Evolutionary conservation across 2,113 vertebrate species (phyloP), one percentile per base, ranked within the genome.

Genomic region (Salvator merianae): DNA sequence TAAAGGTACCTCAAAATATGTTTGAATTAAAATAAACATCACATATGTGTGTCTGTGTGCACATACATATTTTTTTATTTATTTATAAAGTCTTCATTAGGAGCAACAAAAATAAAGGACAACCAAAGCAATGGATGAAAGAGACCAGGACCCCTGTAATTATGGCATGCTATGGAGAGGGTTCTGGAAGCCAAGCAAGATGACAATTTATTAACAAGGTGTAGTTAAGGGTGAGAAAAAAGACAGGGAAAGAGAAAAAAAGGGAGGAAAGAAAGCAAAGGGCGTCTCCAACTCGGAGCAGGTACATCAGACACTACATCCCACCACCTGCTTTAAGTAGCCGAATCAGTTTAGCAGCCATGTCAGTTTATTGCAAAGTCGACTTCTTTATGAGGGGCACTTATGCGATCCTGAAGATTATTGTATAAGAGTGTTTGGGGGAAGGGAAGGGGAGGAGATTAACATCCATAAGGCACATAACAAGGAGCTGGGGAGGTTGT

Each of bases 381-480:
- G 93, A 94, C 93, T 96, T 96, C 95, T 94, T 93, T 95, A 95
- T 93, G 91, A 95, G 93, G 95, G 95, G 93, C 94, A 95, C 88
- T 91, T 94, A 96, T 95, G 94, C 95, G 95, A 92, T 95, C 97
- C 97, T 98, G 97, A 93, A 95, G 96, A 95, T 95, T 94, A 96
- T 95, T 90, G 94, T 96, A 97, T 95, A 96, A 32, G 95, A 96
- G 96, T 97, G 91, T 97, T 89, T 95, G 93, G 90, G 94, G 94
- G 71, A 89, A 93, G 94, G 96, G 97, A 96, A 94, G 96, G 69
- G 95, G 97, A 96, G 95, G 96, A 97, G 94, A 93, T 96, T 97
- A 97, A 95, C 96, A 99, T 97, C 98, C 97, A 98, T 97, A 98
- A 98, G 97, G 97, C 98, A 99, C 98, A 99, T 95, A 97, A 98